phyloP scores from a whole-genome alignment of 2,113 vertebrate species.

The Ochotona princeps region DNA sequence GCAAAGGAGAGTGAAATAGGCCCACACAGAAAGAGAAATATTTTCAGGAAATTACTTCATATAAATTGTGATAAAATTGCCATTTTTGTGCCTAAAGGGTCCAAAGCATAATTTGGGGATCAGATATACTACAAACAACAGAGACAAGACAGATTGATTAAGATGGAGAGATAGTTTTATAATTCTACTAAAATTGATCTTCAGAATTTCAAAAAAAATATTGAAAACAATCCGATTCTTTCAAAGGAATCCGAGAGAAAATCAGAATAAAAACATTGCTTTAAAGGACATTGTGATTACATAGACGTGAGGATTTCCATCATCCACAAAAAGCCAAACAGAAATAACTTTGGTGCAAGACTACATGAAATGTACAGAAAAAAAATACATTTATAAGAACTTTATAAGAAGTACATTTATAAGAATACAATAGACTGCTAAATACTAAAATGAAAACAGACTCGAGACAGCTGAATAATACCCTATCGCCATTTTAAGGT shows the following conservation, averaged over 20 bases:
- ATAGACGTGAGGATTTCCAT: not conserved
- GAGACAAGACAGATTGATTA: conserved; percentile 25
- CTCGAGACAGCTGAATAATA: too few relatives aligned
- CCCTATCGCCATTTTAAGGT: too few relatives aligned
- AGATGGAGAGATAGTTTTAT: not conserved
- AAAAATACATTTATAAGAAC: too few relatives aligned
- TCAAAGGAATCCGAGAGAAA: not conserved
- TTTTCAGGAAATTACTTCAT: conserved; percentile 62
- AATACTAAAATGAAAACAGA: too few relatives aligned
- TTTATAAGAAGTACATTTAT: too few relatives aligned
- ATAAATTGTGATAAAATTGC: conserved; percentile 28
- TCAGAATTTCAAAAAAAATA: conserved; percentile 18
- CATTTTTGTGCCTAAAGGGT: not conserved
- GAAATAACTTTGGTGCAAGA: not conserved
- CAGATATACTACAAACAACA: not conserved
- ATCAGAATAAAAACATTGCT: not conserved
- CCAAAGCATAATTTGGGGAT: not conserved
- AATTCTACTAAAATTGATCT: conserved; percentile 10
- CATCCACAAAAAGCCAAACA: not conserved
- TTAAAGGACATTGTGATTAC: not conserved
- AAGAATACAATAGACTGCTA: too few relatives aligned
- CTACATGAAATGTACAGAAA: not conserved
- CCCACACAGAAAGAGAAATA: conserved; percentile 48
- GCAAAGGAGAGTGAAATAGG: conserved; percentile 60
- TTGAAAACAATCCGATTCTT: not conserved